A percentile compares a stretch with the other conserved stretches of the same genome.
Conservation (phyloP, 2,113 vertebrate genomes). For the Romanogobio albipinnatus region DNA sequence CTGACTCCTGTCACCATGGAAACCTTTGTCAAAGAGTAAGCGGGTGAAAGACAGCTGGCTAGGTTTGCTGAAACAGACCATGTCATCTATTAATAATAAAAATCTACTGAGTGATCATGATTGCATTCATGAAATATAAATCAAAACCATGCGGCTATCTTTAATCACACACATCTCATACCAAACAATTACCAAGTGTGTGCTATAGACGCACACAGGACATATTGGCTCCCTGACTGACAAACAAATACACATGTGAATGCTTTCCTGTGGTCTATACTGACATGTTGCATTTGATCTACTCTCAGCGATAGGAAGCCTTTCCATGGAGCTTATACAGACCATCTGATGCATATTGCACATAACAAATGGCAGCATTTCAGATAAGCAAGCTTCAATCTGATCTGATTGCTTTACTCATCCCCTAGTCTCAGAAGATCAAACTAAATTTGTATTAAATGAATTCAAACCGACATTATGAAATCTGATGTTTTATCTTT, state of each 20-base stretch:
- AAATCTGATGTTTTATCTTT: conserved; percentile 4
- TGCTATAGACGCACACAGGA: background rate
- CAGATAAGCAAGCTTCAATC: background rate
- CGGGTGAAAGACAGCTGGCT: conserved; percentile 48
- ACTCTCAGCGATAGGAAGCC: background rate
- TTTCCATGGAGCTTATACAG: background rate
- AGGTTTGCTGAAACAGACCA: conserved; percentile 4
- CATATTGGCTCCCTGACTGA: background rate
- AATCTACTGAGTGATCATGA: conserved; percentile 30
- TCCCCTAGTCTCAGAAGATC: background rate
- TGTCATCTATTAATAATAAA: conserved; percentile 53
- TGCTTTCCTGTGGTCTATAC: background rate
- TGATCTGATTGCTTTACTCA: background rate
- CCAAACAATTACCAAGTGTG: no score
- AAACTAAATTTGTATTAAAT: background rate
- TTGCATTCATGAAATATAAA: conserved; percentile 46
- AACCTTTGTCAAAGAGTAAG: conserved; percentile 43
- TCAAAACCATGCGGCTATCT: conserved; percentile 26
- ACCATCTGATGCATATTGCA: background rate
- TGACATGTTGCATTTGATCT: background rate
- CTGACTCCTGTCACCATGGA: conserved; percentile 57
- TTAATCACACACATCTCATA: conserved; percentile 35
- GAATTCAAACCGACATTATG: background rate
- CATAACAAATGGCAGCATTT: background rate
- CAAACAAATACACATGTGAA: background rate